Conservation (phyloP, 2,113 vertebrate species). For the Pterophyllum scalare region DNA sequence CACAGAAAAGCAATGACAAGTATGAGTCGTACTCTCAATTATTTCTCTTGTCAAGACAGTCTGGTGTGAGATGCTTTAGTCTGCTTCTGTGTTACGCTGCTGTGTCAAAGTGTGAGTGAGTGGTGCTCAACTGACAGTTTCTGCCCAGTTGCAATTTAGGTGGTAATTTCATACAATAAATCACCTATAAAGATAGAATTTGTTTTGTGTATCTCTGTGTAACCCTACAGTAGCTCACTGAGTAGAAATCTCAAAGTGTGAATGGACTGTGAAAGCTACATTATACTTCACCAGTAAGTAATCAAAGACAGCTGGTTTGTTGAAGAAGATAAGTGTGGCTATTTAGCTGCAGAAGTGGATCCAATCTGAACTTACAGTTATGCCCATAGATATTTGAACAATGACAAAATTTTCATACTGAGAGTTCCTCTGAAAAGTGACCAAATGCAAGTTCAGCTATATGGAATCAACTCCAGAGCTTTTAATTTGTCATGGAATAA, state of each 20-base stretch:
- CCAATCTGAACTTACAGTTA: background rate
- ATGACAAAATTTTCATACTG: background rate
- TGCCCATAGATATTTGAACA: background rate
- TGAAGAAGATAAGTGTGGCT: background rate
- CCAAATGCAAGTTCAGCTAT: background rate
- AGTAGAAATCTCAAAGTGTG: background rate
- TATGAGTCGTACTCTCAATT: slow-evolving; percentile 53
- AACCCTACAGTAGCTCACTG: background rate
- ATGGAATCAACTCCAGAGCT: background rate
- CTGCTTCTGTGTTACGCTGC: slow-evolving; percentile 19
- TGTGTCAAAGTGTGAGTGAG: slow-evolving; percentile 21
- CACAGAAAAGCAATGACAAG: slow-evolving; percentile 18
- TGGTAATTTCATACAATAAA: slow-evolving; percentile 28
- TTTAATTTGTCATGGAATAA: background rate
- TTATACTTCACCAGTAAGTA: slow-evolving; percentile 1
- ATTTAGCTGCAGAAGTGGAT: background rate
- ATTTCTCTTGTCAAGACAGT: slow-evolving; percentile 30
- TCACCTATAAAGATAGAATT: slow-evolving; percentile 13
- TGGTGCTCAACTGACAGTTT: slow-evolving; percentile 8
- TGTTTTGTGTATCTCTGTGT: background rate
- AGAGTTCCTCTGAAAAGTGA: background rate
- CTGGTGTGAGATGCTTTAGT: slow-evolving; percentile 25
- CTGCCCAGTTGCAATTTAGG: background rate
- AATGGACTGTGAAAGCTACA: background rate
- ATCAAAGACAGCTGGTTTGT: background rate